Evolutionary conservation across 2,888 invertebrate species (phyloP).

Genomic region (Amblyjoppa fuscipennis): DNA sequence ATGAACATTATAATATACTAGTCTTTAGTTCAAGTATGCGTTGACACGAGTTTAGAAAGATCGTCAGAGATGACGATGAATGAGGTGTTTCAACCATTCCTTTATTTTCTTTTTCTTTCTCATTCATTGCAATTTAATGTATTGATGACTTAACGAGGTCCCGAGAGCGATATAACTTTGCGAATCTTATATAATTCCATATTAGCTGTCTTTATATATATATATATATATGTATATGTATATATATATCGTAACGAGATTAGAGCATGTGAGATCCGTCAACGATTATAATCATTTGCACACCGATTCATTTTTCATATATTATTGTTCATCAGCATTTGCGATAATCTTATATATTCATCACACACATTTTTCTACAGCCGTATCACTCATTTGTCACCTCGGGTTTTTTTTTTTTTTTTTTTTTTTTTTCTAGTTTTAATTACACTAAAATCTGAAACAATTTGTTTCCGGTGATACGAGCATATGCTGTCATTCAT

Average conservation of each 20-base stretch:
- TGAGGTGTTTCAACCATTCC: neutral
- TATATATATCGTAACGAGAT: constrained; percentile 61
- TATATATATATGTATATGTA: neutral
- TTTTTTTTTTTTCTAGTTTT: too few species aligned
- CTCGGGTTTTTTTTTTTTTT: neutral
- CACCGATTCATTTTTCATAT: constrained; percentile 45
- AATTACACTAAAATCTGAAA: constrained; percentile 28
- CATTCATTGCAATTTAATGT: constrained; percentile 24
- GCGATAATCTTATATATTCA: constrained; percentile 51
- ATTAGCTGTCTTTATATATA: constrained; percentile 13
- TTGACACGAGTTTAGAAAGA: constrained; percentile 22
- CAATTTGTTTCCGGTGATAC: constrained; percentile 32
- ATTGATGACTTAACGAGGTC: constrained; percentile 58
- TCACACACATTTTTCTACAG: constrained; percentile 26
- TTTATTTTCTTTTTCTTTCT: neutral
- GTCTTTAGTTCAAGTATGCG: constrained; percentile 8
- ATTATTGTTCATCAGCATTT: constrained; percentile 68
- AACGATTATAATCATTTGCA: constrained; percentile 68
- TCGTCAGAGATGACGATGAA: constrained; percentile 42
- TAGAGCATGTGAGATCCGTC: constrained; percentile 67
- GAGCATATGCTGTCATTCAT: constrained; percentile 1
- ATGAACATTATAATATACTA: constrained; percentile 11
- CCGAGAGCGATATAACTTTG: constrained; percentile 61
- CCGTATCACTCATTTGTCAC: constrained; percentile 1
- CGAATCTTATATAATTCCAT: constrained; percentile 42